Conservation (phyloP, 2,113 vertebrate species). For the Acanthochromis polyacanthus region DNA sequence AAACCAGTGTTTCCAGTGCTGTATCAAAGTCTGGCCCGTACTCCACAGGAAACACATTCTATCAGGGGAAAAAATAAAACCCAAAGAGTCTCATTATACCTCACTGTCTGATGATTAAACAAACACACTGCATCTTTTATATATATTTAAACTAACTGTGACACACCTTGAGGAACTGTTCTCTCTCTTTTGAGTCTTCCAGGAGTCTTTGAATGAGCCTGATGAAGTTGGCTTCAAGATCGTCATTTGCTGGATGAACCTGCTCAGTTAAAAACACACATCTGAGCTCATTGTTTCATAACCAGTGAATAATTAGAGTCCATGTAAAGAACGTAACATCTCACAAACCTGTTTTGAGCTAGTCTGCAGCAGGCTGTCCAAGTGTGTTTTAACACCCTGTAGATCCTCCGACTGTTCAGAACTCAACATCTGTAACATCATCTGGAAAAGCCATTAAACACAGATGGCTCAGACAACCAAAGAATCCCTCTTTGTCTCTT, state of each 20-base stretch:
- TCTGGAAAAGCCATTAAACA: constrained; percentile 40
- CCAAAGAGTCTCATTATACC: neutral
- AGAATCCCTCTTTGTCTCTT: neutral
- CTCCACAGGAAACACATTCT: constrained; percentile 82
- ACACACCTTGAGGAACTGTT: constrained; percentile 70
- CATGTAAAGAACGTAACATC: neutral
- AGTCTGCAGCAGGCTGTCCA: constrained; percentile 50
- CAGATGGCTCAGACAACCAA: neutral
- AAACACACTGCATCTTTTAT: neutral
- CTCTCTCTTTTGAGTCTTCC: constrained; percentile 66
- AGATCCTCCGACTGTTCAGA: constrained; percentile 65
- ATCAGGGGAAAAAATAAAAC: neutral
- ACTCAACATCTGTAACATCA: constrained; percentile 70
- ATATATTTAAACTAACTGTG: neutral
- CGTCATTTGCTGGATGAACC: constrained; percentile 54
- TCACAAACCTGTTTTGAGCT: constrained; percentile 59
- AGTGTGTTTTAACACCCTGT: constrained; percentile 42
- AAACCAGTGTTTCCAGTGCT: constrained; percentile 84
- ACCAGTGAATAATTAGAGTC: neutral
- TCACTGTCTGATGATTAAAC: neutral
- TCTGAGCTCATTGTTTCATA: neutral
- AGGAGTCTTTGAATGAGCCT: constrained; percentile 68
- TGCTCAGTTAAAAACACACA: constrained; percentile 35
- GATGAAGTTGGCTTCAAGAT: constrained; percentile 67
- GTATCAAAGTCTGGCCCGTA: constrained; percentile 84